phyloP scores from a whole-genome alignment of 2,113 vertebrate genomes.

The Alouatta palliata region DNA sequence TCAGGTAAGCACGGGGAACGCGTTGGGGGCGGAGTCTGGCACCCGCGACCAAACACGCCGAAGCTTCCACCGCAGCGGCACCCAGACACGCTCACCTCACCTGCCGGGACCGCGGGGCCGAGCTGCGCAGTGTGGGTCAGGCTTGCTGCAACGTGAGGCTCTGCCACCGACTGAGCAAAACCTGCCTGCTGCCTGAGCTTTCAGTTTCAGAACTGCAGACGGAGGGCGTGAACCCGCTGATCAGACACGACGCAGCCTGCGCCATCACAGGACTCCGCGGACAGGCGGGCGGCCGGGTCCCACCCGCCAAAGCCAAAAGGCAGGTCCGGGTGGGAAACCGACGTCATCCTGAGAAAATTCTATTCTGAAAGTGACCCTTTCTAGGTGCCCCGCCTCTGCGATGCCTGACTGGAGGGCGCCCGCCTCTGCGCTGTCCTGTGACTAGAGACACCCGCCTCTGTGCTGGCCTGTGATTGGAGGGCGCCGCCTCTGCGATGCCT shows the following conservation, averaged over 20 bases:
- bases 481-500: fast-evolving
- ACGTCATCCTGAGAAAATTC: neutral
- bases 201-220: neutral
- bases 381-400: neutral
- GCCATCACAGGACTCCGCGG: neutral
- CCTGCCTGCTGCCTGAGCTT: no score
- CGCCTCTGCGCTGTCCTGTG: no score
- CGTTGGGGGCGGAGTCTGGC: no score
- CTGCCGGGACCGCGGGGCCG: no score
- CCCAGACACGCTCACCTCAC: neutral
- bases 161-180: neutral
- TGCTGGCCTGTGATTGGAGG: no score
- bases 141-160: neutral
- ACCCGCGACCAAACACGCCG: neutral
- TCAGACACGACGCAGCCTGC: neutral
- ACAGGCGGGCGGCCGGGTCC: neutral
- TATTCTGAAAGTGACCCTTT: neutral
- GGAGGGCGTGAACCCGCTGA: neutral
- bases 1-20: neutral
- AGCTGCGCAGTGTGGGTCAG: neutral
- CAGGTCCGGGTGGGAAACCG: neutral
- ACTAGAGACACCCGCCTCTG: no score
- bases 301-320: neutral
- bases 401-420: no score
- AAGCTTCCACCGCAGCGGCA: fast-evolving